phyloP scores from a whole-genome alignment of 2,113 vertebrate genomes.

The Machaerirhynchus nigripectus region DNA sequence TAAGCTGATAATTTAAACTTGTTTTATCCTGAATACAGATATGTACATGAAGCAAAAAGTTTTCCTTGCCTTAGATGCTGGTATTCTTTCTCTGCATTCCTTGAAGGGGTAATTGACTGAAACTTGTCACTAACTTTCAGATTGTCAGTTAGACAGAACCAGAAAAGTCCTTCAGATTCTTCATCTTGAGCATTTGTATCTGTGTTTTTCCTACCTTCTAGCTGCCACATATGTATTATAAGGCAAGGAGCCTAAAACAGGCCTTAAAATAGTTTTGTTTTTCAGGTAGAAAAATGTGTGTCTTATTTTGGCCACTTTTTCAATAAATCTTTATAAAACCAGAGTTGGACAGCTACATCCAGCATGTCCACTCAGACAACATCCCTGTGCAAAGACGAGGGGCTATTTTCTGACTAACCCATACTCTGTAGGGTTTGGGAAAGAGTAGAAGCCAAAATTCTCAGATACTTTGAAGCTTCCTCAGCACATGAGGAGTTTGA shows the following conservation, averaged over 20 bases:
- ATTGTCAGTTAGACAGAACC: background rate
- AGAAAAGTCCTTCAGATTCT: background rate
- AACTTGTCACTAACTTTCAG: background rate
- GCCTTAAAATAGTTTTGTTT: background rate
- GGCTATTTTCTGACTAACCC: background rate
- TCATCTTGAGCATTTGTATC: background rate
- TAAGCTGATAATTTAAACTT: background rate
- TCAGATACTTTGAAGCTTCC: background rate
- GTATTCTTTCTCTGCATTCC: background rate
- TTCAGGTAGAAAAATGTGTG: background rate
- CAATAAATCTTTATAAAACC: background rate
- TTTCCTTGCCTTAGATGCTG: background rate
- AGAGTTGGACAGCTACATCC: background rate
- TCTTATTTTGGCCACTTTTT: background rate
- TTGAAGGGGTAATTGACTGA: background rate
- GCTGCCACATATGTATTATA: background rate
- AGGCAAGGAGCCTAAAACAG: background rate
- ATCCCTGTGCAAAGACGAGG: background rate
- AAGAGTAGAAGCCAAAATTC: background rate
- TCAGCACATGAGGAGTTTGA: background rate
- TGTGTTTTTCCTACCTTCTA: background rate
- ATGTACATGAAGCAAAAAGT: background rate
- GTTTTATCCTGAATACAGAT: background rate
- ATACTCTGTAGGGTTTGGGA: background rate
- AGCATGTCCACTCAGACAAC: background rate